Evolutionary conservation across 2,888 invertebrate species (phyloP).

Genomic region (Pheosia tremula): DNA sequence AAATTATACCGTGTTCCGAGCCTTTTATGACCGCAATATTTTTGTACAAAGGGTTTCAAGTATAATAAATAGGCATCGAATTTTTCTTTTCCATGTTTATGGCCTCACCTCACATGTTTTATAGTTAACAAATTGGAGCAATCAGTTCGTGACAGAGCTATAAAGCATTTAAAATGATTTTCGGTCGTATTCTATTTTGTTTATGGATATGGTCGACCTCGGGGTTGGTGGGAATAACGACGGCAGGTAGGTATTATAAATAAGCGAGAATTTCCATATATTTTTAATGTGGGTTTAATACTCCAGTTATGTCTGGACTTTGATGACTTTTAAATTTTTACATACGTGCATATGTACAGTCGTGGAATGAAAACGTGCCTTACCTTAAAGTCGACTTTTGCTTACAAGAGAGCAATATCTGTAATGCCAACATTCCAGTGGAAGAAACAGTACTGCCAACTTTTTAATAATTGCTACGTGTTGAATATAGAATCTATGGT

Average conservation of each 20-base stretch:
- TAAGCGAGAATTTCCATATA: conserved; percentile 14
- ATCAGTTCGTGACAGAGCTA: conserved; percentile 59
- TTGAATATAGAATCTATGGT: too few relatives aligned
- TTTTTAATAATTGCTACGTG: too few relatives aligned
- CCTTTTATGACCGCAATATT: conserved; percentile 57
- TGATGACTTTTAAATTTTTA: conserved; percentile 14
- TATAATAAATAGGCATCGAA: conserved; percentile 50
- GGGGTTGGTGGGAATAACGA: conserved; percentile 15
- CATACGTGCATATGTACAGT: not conserved
- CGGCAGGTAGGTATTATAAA: conserved; percentile 13
- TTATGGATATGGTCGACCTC: conserved; percentile 29
- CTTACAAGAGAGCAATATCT: too few relatives aligned
- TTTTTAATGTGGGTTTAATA: conserved; percentile 14
- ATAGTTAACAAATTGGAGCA: conserved; percentile 75
- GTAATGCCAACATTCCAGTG: too few relatives aligned
- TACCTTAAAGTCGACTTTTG: too few relatives aligned
- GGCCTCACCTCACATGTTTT: conserved; percentile 51
- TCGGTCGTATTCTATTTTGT: conserved; percentile 30
- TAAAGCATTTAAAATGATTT: conserved; percentile 57
- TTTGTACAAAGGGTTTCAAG: conserved; percentile 37
- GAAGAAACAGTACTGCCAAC: too few relatives aligned
- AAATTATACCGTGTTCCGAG: conserved; percentile 37
- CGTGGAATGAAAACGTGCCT: too few relatives aligned
- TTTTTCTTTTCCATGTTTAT: conserved; percentile 59
- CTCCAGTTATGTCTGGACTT: conserved; percentile 10